Evolutionary conservation across 2,888 invertebrate species (phyloP), one percentile per base, ranked within the genome.

Genomic region (Imbricaverruca yamaguchii): DNA sequence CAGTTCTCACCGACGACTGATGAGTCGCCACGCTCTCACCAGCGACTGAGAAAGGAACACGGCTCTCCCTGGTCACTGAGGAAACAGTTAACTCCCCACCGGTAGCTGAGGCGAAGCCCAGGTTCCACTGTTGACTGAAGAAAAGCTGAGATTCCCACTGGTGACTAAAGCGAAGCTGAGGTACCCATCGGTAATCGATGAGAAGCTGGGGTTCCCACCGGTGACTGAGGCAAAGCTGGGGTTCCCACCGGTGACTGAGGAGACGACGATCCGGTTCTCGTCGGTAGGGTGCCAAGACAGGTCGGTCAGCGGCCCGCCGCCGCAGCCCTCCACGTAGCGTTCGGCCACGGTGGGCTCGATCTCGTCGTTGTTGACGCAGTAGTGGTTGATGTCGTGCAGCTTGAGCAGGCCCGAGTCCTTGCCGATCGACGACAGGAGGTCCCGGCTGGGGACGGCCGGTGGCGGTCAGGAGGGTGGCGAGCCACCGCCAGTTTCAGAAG

Each of bases 201-300:
- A 39, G 39, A 39, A 39, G 39, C 39, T 39, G 39, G 39, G 39
- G 39, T 4, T 39, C 39, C 39, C 39, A 39, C 39, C 39, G 39
- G 39, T 39, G 39, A 39, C 39, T 39, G 39, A 39, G 39, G 39
- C 4, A 4, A 39, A 39, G 39, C 39, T 39, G 39, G 39, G 39
- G 39, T 39, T 39, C 39, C 67, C 85, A 90, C 91, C 91, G 80
- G 89, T 88, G 1, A 89, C 86, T n/a, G 90, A 89, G 80, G 93
- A 91, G 0, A 92, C 91, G 81, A 95, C 88, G 84, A 95, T 88
- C 61, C 94, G 88, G 85, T 94, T 94, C 87, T 93, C 93, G 85
- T 94, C 92, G 9, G 89, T 89, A 2, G 93, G 93, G 88, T 97
- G 97, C 95, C 97, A 97, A 15, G 92, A 91, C 21, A 95, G 88